Base-by-base conservation (phyloP, 2,797 vertebrate species). In the Mionectes olivaceus region DNA sequence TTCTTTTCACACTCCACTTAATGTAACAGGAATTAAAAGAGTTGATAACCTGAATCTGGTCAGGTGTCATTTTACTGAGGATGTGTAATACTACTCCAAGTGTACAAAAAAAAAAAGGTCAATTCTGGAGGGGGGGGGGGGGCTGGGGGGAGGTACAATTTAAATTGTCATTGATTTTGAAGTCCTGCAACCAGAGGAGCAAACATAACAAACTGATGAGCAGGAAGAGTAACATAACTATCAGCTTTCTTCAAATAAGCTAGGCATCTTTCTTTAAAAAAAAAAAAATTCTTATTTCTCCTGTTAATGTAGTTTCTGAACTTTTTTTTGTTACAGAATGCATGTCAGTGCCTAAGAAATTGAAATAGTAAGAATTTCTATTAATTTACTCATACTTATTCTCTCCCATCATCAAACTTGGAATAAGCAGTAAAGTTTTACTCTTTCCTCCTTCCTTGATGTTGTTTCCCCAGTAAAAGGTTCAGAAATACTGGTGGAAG, bases 131-230 rank as follows among this genome's bases (percentile, higher is more conserved):
- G 3, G 4, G 27, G 17, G 11, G 27, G 6, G 27, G 49, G 6
- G 16, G 8, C 14, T 49, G 6, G 27, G 3, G 2, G 9, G 0
- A 19, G 47, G 5, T 56, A 2, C 3, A 30, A 71, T 39, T 63
- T 49, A 61, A 64, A 46, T 44, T 90, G 22, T 15, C 7, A 33
- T n/a, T 75, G 11, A 57, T 73, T 88, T 80, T 70, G 21, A 50
- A 87, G 21, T 53, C 53, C 28, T 85, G 33, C 47, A 76, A 80
- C 8, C 7, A 92, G n/a, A 64, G 7, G 2, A 37, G 24, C 14
- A 83, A 89, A 53, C 3, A 24, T 37, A 91, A 77, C 33, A 78
- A 75, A 68, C 12, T 44, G 41, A 68, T 37, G 16, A 28, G 5
- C 39, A 87, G 9, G n/a, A 28, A 69, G 6, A 44, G 12, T 11